phyloP scores from a whole-genome alignment of 2,113 vertebrate genomes.

The Tragelaphus strepsiceros region DNA sequence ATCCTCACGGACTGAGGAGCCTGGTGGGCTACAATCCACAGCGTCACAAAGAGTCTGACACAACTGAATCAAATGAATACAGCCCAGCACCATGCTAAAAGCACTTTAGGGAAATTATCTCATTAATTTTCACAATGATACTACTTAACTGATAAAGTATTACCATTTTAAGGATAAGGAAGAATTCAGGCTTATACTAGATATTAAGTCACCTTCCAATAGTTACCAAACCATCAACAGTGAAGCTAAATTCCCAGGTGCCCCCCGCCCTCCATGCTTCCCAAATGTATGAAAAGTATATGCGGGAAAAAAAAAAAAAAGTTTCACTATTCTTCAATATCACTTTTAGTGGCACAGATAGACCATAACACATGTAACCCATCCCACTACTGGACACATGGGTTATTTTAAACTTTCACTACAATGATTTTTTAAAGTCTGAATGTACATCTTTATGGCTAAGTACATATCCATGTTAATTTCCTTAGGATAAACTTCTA shows the following conservation, averaged over 20 bases:
- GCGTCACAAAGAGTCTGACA: background rate
- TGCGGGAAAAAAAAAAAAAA: background rate
- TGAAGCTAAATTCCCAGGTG: background rate
- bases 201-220: background rate
- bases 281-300: background rate
- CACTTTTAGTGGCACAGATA: background rate
- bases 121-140: background rate
- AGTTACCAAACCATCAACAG: background rate
- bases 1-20: background rate
- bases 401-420: background rate
- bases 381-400: background rate
- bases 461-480: background rate
- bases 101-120: background rate
- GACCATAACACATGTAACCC: background rate
- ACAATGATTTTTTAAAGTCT: background rate
- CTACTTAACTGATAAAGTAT: background rate
- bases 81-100: background rate
- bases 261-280: background rate
- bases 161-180: background rate
- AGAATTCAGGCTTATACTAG: background rate
- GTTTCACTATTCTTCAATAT: background rate
- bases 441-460: background rate
- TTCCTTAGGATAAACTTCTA: background rate
- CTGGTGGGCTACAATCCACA: background rate
- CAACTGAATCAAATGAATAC: background rate